Conservation (phyloP, 2,888 invertebrate genomes). For the Mycalesis mineus region DNA sequence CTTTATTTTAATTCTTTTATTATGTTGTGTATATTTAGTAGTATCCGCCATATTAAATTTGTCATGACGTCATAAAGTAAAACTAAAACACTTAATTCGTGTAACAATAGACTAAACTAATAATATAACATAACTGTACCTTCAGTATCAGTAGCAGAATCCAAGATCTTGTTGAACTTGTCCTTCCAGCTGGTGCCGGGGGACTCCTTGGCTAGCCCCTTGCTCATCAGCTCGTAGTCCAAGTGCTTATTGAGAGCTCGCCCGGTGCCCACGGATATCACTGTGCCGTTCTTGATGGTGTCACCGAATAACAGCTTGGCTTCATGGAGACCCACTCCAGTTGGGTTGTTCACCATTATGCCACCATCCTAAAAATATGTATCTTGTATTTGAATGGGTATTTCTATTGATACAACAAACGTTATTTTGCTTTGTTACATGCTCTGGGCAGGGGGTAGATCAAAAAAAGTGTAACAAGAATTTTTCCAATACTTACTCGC, state of each 20-base stretch:
- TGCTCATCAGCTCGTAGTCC: conserved; percentile 41
- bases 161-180: conserved; percentile 88
- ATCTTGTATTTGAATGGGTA: not conserved
- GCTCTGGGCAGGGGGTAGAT: no score
- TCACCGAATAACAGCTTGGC: conserved; percentile 89
- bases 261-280: conserved; percentile 91
- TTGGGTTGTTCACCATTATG: conserved; percentile 91
- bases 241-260: conserved; percentile 66
- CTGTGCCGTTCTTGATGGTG: conserved; percentile 81
- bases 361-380: conserved; percentile 82
- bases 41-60: no score
- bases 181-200: conserved; percentile 82
- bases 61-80: no score
- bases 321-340: conserved; percentile 92
- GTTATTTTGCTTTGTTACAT: no score
- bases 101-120: no score
- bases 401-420: no score
- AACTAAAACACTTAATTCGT: no score
- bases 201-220: conserved; percentile 37
- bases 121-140: conserved; percentile 57
- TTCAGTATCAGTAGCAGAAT: conserved; percentile 93
- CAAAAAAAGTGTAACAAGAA: no score
- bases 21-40: no score
- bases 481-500: no score
- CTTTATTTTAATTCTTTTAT: no score